Evolutionary conservation across 2,888 invertebrate species (phyloP), one percentile per base, ranked within the genome.

Genomic region (Globia sparganii): DNA sequence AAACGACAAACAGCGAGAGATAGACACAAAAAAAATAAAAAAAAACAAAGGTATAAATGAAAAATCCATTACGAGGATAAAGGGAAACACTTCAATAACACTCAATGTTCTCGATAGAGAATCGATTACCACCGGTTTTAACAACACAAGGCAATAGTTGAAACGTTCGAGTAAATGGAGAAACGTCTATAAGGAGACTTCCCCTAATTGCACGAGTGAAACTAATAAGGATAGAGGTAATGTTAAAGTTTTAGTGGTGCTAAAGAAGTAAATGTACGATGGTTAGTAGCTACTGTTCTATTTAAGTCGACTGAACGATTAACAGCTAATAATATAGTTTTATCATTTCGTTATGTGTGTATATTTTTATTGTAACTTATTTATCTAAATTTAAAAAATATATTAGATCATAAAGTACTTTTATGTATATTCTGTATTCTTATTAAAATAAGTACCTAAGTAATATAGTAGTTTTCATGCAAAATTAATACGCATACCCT

Each of bases 21-120:
- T 37, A 70, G 40, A 74, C n/a, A 34, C 8, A 25, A 43, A 73
- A 85, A 85, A 89, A 88, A 34, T 5, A 25, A 43, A 73, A 85
- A 85, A 89, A 88, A 90, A 87, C 85, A 89, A 88, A 87, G 83
- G 87, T 88, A 83, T 87, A 88, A 87, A 84, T 85, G 81, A 86
- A 89, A 86, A 84, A 88, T 92, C 92, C 91, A 92, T 92, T 93
- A 92, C 87, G 75, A 75, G 87, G 89, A 90, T 90, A 90, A 90
- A 90, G 87, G 84, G 83, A 87, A 88, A 89, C 91, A 90, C 88
- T 90, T 90, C 89, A 86, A 91, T 89, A 88, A 89, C 88, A 86
- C 89, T 85, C 88, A 83, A 81, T 86, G 84, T 80, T 84, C 80
- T 78, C 81, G 83, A 80, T 86, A 88, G 83, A 78, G 86, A 88